Conservation (phyloP, 2,888 invertebrate genomes). For the Agapetus fuscipes region DNA sequence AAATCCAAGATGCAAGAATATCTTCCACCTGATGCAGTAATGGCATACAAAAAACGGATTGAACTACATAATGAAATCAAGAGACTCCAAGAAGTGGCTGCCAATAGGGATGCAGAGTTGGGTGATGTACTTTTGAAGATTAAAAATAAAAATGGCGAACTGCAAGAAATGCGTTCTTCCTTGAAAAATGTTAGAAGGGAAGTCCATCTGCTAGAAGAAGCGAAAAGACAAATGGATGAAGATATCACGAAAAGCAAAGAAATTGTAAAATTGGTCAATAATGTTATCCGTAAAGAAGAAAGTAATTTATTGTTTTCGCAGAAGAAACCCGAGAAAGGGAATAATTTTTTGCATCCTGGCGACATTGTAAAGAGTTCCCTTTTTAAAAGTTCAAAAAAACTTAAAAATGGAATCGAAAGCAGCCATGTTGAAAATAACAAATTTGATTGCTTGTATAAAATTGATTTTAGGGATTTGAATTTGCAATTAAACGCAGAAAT, state of each 20-base stretch:
- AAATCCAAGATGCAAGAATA: conserved; percentile 11
- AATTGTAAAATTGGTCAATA: too few species aligned
- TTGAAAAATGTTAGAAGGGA: conserved; percentile 5
- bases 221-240: conserved; percentile 6
- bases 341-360: too few species aligned
- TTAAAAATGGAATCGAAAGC: too few species aligned
- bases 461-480: too few species aligned
- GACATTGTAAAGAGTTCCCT: too few species aligned
- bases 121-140: conserved; percentile 3
- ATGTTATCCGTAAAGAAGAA: too few species aligned
- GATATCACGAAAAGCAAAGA: conserved; percentile 6
- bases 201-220: conserved; percentile 8
- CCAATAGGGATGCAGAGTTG: conserved; percentile 1
- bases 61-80: conserved; percentile 1
- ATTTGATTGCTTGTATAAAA: too few species aligned
- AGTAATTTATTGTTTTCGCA: too few species aligned
- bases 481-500: conserved; percentile 12
- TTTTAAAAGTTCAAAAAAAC: too few species aligned
- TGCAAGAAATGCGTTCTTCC: conserved; percentile 1
- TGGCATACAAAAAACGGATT: conserved; percentile 4
- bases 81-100: not conserved
- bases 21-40: conserved; percentile 8
- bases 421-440: too few species aligned
- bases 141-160: conserved; percentile 7
- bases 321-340: too few species aligned